Percentiles rank a stretch among this genome's conserved stretches.
These are phyloP conservation scores for Cydia pomonella DNA, from an alignment of 1,140 invertebrate species.

Conservation along the genomic window DNA sequence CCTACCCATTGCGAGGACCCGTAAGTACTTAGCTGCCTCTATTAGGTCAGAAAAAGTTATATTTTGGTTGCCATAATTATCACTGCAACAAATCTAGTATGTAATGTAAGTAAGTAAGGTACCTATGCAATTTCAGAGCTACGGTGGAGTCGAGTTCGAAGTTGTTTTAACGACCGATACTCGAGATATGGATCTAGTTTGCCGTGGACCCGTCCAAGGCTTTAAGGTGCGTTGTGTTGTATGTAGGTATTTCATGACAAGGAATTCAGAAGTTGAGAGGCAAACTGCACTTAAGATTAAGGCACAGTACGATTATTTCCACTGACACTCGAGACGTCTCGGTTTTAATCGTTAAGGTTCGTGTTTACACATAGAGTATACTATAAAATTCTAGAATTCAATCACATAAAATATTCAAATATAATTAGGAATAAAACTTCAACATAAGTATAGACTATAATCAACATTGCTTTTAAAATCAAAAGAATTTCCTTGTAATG, in stretches of 20 bases:
- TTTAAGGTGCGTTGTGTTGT: constrained; percentile 38
- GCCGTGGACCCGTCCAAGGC: constrained; percentile 40
- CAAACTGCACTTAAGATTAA: too few relatives aligned
- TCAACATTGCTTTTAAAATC: too few relatives aligned
- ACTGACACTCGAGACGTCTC: too few relatives aligned
- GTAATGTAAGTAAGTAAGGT: background rate
- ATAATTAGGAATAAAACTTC: too few relatives aligned
- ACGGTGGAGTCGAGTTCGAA: constrained; percentile 42
- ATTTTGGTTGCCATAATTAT: background rate
- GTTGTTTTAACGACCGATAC: constrained; percentile 40
- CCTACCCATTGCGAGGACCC: constrained; percentile 38
- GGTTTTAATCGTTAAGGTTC: too few relatives aligned
- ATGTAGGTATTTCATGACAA: background rate
- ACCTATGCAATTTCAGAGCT: constrained; percentile 37
- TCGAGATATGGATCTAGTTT: constrained; percentile 42
- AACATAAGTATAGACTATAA: too few relatives aligned
- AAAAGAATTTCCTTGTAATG: too few relatives aligned
- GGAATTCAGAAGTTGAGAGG: background rate
- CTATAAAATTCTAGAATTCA: too few relatives aligned
- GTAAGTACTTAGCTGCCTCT: constrained; percentile 24
- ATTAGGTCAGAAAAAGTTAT: too few relatives aligned
- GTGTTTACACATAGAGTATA: too few relatives aligned
- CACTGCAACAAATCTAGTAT: background rate
- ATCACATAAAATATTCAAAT: too few relatives aligned
- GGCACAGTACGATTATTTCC: too few relatives aligned